Evolutionary conservation across 2,797 vertebrate genomes (phyloP).

Genomic region (Pempheris klunzingeri): DNA sequence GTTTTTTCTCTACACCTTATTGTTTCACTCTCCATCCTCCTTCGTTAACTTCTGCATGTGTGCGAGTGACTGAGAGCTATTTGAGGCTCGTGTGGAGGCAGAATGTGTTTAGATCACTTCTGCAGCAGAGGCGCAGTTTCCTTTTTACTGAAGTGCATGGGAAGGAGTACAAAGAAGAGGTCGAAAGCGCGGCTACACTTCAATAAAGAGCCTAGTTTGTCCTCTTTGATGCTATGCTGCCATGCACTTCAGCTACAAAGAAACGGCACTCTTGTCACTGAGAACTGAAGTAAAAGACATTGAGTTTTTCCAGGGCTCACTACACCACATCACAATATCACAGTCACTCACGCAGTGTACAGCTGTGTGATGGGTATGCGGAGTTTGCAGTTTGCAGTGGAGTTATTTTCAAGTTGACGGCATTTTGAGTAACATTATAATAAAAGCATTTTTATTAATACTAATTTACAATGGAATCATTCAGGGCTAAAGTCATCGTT

Average conservation of each 20-base stretch:
- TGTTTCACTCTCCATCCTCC: conserved; percentile 40
- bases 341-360: conserved; percentile 37
- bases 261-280: conserved; percentile 63
- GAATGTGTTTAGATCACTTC: conserved; percentile 69
- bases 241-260: conserved; percentile 80
- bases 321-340: conserved; percentile 55
- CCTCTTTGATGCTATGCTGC: conserved; percentile 81
- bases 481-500: not conserved
- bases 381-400: not conserved
- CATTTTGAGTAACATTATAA: conserved; percentile 3
- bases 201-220: conserved; percentile 82
- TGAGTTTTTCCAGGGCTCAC: conserved; percentile 59
- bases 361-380: conserved; percentile 24
- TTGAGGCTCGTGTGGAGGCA: conserved; percentile 56
- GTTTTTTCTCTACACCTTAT: conserved; percentile 10
- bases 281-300: conserved; percentile 74
- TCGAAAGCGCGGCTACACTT: conserved; percentile 80
- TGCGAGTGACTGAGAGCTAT: conserved; percentile 33
- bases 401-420: conserved; percentile 14
- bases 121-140: conserved; percentile 64
- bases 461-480: conserved; percentile 9
- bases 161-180: conserved; percentile 79
- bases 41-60: conserved; percentile 39
- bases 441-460: not conserved
- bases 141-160: conserved; percentile 75